Evolutionary conservation across 2,113 vertebrate species (phyloP), one percentile per base, ranked within the genome.

Genomic region (Pedetes capensis): DNA sequence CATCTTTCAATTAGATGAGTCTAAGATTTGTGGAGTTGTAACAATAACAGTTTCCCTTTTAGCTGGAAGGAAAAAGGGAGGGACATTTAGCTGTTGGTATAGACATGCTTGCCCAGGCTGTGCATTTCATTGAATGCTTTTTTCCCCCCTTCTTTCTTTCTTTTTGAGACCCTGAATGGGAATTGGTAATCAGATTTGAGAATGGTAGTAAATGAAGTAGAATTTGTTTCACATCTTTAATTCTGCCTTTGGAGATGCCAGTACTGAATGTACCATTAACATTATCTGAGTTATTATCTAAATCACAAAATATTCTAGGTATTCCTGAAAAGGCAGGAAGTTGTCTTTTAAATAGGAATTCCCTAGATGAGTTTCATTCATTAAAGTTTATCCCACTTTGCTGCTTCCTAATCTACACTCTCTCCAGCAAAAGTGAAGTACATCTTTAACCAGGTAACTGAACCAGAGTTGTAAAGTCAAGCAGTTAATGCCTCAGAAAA

Each of bases 241-340:
- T 95, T 86, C 29, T 57, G 6, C 47, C 29, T 94, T 94, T 85
- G 79, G 96, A 93, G 79, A 82, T 95, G 29, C 29, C 51, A 47
- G 53, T 89, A 87, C 79, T 95, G 32, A 89, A 93, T 88, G 69
- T 96, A 88, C 63, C 61, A 61, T 66, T 93, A 69, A 86, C 29
- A 88, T 92, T 96, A 93, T 3, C 55, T 59, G 20, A 94, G 17
- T 94, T 96, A 74, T 63, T 97, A 86, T 57, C 55, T 89, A 92
- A 95, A 93, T 92, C 92, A 94, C 49, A 89, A 81, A 96, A 94
- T 34, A 71, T 87, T 49, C 23, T 80, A 75, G 49, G 22, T 91
- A 82, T 32, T 85, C 44, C 4, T 94, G 42, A 59, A 91, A 91
- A 95, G 34, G 18, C 86, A 91, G 71, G 91, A 95, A 96, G 44